Base-by-base conservation (phyloP, 2,113 vertebrate genomes). In the Corythornis cristatus region DNA sequence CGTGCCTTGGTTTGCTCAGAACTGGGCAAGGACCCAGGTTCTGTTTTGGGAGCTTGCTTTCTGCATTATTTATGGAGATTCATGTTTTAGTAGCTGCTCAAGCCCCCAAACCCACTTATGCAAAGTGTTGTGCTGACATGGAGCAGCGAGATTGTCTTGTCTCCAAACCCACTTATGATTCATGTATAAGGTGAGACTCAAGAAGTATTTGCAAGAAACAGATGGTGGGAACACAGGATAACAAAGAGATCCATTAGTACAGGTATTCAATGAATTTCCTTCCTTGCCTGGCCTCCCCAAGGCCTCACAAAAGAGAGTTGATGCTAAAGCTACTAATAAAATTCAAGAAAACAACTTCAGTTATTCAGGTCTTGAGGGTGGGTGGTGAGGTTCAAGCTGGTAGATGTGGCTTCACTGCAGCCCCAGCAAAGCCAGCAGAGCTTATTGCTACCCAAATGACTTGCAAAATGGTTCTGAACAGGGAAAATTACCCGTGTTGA, bases 211-310 rank as follows among this genome's bases (percentile, higher is more conserved):
- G 76, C 71, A 80, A 80, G 71, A 81, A 93, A 83, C 85, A 80
- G 85, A 56, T 80, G 93, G 88, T 86, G 51, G 51, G 72, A 91
- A 60, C 10, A 3, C 17, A 43, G 56, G 51, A 22, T 83, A 89
- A 66, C 58, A 80, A 68, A 93, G 64, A 85, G 56, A 70, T 93
- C 72, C 42, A 85, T 94, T 89, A 93, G 64, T 68, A 64, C 46
- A 94, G 60, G 46, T 42, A 83, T 70, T 91, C 33, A 6, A 8
- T 80, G 91, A 51, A 91, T 89, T 89, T 94, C 56, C 64, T 93
- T 76, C 45, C 13, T 31, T 70, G 54, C 37, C 37, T 91, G 22
- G 46, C 82, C 67, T 88, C 89, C 87, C 67, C 31, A 11, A 76
- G 31, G 54, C 33, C 93, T 92, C 28, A 12, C 58, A 66, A 85